phyloP scores from a whole-genome alignment of 2,797 vertebrate species.

The Melanogrammus aeglefinus region DNA sequence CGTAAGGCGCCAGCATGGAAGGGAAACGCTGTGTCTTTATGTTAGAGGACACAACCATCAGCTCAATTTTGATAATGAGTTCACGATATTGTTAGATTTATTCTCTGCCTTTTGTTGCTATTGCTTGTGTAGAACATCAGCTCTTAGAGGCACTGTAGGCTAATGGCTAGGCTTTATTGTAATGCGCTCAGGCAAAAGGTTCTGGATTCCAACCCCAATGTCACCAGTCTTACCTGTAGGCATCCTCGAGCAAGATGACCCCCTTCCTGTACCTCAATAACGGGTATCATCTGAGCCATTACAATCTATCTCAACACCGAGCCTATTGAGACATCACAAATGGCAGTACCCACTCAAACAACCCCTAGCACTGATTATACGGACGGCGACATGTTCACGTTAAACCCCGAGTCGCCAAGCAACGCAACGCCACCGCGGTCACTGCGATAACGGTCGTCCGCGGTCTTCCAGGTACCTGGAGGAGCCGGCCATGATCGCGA shows the following conservation, averaged over 20 bases:
- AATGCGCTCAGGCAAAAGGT: not conserved
- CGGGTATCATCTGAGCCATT: not conserved
- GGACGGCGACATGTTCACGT: not conserved
- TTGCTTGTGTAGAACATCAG: not conserved
- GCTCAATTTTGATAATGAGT: not conserved
- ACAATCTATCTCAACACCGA: not conserved
- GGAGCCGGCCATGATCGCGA: slow-evolving; percentile 87
- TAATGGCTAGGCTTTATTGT: not conserved
- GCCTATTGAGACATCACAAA: not conserved
- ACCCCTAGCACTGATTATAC: not conserved
- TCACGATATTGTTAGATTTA: not conserved
- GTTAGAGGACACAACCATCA: not conserved
- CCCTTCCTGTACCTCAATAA: too few species aligned
- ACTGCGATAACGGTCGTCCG: not conserved
- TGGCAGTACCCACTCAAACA: not conserved
- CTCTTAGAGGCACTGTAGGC: not conserved
- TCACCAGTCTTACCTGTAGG: not conserved
- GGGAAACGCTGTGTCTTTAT: not conserved
- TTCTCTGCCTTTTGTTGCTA: not conserved
- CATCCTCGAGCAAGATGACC: not conserved
- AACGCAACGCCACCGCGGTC: not conserved
- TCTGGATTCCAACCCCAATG: not conserved
- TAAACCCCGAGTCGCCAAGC: not conserved
- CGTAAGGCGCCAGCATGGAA: slow-evolving; percentile 72
- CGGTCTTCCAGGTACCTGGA: slow-evolving; percentile 82